Conservation (phyloP, 2,113 vertebrate genomes). For the Calidris pugnax region DNA sequence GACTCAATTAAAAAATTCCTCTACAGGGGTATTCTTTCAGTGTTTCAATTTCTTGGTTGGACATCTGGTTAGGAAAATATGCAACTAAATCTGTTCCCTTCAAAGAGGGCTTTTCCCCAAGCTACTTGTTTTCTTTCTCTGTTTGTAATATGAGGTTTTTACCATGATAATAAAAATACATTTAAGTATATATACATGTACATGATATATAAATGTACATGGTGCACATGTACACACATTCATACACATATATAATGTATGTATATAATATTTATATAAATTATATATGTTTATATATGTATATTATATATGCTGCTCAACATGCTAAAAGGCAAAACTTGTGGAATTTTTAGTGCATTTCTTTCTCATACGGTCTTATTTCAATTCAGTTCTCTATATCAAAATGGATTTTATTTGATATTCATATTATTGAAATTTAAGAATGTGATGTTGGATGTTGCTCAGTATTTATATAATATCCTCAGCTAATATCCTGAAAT, state of each 20-base stretch:
- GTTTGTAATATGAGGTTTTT: neutral
- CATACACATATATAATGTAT: neutral
- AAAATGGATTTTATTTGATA: neutral
- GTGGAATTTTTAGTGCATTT: neutral
- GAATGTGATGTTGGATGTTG: neutral
- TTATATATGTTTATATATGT: neutral
- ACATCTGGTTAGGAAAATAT: neutral
- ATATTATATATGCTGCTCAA: neutral
- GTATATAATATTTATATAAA: too few relatives aligned
- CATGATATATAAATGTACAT: too few relatives aligned
- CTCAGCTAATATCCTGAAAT: neutral
- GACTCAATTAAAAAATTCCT: neutral
- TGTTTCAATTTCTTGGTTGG: neutral
- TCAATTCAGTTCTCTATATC: neutral
- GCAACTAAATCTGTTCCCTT: neutral
- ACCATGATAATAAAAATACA: neutral
- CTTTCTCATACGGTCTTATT: neutral
- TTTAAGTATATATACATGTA: neutral
- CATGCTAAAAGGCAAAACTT: neutral
- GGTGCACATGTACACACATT: neutral
- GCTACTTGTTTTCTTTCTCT: neutral
- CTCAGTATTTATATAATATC: neutral
- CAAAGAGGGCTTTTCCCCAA: neutral
- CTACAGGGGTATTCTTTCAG: neutral
- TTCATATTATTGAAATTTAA: neutral